Base-by-base conservation (phyloP, 2,888 invertebrate species). In the Acrobasis suavella region DNA sequence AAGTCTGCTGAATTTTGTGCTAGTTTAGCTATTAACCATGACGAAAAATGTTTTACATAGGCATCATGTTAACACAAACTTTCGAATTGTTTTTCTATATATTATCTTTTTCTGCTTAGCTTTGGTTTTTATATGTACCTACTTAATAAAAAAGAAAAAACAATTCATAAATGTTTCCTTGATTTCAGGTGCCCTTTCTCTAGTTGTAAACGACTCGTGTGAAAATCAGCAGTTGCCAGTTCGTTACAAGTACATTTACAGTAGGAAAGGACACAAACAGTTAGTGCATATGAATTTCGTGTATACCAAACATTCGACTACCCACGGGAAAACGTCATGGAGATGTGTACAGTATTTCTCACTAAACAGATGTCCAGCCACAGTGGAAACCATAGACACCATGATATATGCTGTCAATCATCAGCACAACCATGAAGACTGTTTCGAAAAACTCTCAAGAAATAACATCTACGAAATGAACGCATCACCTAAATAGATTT, bases 251-350 rank as follows among this genome's bases (percentile, higher is more conserved):
- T 93, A 93, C 72, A 93, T 93, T 73, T 93, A 89, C 76, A 93
- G 93, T 75, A 86, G 93, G 64, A 93, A 93, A 72, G 93, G 93
- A 6, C 93, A 93, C 75, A 93, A 92, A 78, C 93, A 93, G 69
- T 79, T 93, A 70, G 92, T 93, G 55, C 90, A 92, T 78, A 89
- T 87, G 87, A 92, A 92, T 75, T 93, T 92, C 77, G 92, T 93
- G 42, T 93, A 92, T 70, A 93, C 93, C 9, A 93, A 93, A 78
- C 93, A 93, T 77, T 93, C 93, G 0, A 93, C 93, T 0, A 91
- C 91, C 0, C 91, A 93, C 59, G 93, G 93, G 1, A 93, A 93
- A 69, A 93, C 93, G 0, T 92, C 92, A 0, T 93, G 93, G 93
- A 74, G 93, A 50, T 93, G 93, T 73, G 93, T 93, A 10, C 93